Evolutionary conservation across 2,797 vertebrate genomes (phyloP).

Genomic region (Xenopus petersii): DNA sequence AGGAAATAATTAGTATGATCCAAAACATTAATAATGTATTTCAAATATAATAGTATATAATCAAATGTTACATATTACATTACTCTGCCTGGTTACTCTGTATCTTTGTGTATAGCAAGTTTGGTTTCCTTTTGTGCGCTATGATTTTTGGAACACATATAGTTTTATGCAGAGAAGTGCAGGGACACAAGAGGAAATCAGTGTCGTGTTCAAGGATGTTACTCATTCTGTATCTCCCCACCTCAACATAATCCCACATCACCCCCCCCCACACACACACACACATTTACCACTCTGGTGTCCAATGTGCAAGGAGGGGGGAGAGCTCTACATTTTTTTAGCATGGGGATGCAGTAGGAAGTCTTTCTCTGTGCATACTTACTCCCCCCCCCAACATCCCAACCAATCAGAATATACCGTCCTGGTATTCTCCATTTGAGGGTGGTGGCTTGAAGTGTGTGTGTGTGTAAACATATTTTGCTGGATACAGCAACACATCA

Average conservation of each 20-base stretch:
- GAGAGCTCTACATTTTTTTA: slow-evolving; percentile 56
- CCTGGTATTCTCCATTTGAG: slow-evolving; percentile 21
- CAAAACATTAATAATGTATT: too few species aligned
- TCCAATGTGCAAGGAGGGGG: slow-evolving; percentile 44
- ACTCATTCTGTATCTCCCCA: slow-evolving; percentile 7
- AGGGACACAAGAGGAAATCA: not conserved
- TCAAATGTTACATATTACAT: too few species aligned
- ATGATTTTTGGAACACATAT: too few species aligned
- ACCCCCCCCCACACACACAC: not conserved
- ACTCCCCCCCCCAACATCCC: slow-evolving; percentile 57
- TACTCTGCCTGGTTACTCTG: too few species aligned
- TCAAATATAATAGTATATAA: too few species aligned
- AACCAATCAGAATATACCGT: slow-evolving; percentile 58
- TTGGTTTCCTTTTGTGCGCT: too few species aligned
- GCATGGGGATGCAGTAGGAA: slow-evolving; percentile 54
- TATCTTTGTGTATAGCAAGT: too few species aligned
- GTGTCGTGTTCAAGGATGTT: slow-evolving; percentile 13
- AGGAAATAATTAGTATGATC: too few species aligned
- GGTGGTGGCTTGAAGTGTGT: not conserved
- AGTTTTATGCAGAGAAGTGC: too few species aligned
- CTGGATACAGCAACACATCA: too few species aligned
- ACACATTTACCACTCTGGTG: not conserved
- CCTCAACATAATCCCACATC: not conserved
- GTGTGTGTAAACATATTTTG: not conserved
- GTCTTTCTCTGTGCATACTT: slow-evolving; percentile 67